Base-by-base conservation (phyloP, 2,888 invertebrate species). In the Thera britannica region DNA sequence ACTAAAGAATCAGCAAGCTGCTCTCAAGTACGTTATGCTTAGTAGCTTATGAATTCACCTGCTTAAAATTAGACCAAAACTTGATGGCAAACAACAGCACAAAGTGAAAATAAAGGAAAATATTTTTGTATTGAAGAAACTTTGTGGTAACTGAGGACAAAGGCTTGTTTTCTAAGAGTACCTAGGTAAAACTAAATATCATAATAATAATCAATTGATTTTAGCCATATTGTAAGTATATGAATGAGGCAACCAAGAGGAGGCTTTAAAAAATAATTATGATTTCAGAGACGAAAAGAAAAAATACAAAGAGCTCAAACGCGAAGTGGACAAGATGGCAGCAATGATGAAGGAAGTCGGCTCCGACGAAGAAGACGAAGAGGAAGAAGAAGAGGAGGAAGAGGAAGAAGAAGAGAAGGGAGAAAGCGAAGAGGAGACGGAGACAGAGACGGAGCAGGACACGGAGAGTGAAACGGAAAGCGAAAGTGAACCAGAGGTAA, bases 281-380 rank as follows among this genome's bases (percentile, higher is more conserved):
- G 7, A 51, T 79, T 79, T 66, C 79, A 96, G 95, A 78, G 96
- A 96, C 52, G 98, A 97, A 79, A 97, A 97, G 82, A 96, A 96
- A 80, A 97, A 97, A 88, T 97, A 96, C 88, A 97, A 96, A 82
- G 95, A 95, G 76, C 88, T 98, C 54, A 97, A 98, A 85, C 97
- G 97, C 75, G 98, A 98, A 90, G 97, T 97, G 8, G 97, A 97
- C 82, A 98, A 98, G 90, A 98, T 98, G 97, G 97, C 97, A 0
- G 96, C 96, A 12, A 94, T 97, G 81, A 96, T 98, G 96, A 97
- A 96, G 78, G 97, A 97, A 79, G 95, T 95, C 2, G 96, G 96
- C 0, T 96, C 96, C 5, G 96, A 96, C 2, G 96, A 96, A 0
- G 95, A 96, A 0, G 95, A 95, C 2, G 96, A 95, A 3, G 96